A percentile compares a stretch with the other conserved stretches of the same genome.
Evolutionary conservation across 2,888 invertebrate species (phyloP).

Genomic region (Acholoe squamosa): DNA sequence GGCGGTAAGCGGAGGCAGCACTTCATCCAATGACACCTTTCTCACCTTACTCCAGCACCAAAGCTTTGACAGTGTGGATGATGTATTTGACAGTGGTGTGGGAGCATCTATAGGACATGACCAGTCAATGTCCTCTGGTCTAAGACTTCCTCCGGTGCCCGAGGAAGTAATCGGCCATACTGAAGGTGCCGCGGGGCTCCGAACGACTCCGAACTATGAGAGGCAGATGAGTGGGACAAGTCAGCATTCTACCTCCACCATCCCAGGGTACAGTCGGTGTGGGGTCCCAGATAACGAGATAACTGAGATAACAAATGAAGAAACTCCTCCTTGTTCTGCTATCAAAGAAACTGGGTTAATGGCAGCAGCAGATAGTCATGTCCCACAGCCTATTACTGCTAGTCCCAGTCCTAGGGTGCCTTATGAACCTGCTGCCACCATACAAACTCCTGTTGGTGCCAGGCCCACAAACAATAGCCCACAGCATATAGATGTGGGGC

Average conservation of each 20-base stretch:
- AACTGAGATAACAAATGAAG: neutral
- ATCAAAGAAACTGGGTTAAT: too few relatives aligned
- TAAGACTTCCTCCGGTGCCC: neutral
- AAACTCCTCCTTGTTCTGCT: too few relatives aligned
- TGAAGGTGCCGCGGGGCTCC: neutral
- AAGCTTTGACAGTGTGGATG: neutral
- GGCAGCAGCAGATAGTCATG: too few relatives aligned
- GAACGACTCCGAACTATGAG: neutral
- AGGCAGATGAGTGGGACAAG: neutral
- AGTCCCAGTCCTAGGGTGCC: too few relatives aligned
- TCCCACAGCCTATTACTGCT: too few relatives aligned
- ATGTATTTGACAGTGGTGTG: neutral
- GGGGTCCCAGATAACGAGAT: neutral
- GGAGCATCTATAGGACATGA: neutral
- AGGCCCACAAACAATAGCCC: too few relatives aligned
- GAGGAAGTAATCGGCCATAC: neutral
- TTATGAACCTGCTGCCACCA: too few relatives aligned
- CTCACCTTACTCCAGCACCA: conserved; percentile 5
- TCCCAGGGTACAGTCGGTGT: conserved; percentile 20
- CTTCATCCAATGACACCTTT: neutral
- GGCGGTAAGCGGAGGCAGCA: neutral
- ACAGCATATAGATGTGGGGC: too few relatives aligned
- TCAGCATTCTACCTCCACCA: neutral
- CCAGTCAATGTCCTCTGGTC: neutral
- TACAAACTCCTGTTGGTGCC: too few relatives aligned